Conservation (phyloP, 1,140 invertebrate species). For the Telenomus remus region DNA sequence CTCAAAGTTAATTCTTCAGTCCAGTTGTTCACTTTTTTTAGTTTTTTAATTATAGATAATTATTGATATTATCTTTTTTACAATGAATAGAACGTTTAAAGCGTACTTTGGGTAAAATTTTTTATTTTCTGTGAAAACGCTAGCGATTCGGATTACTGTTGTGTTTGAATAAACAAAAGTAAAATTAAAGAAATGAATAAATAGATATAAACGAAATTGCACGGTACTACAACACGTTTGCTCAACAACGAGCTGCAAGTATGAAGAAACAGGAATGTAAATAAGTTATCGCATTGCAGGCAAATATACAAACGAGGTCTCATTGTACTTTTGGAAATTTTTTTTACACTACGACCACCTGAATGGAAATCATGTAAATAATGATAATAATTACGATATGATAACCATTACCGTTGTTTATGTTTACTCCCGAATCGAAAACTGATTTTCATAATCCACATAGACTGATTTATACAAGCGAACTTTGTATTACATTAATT, state of each 20-base stretch:
- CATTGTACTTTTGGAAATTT: slow-evolving; percentile 34
- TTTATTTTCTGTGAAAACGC: too few species aligned
- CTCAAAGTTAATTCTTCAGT: background rate
- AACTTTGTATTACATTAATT: too few species aligned
- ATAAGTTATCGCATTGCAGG: slow-evolving; percentile 37
- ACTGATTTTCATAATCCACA: too few species aligned
- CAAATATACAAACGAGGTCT: slow-evolving; percentile 41
- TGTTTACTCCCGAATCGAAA: background rate
- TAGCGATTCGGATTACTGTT: slow-evolving; percentile 3
- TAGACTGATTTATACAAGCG: too few species aligned
- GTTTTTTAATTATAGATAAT: too few species aligned
- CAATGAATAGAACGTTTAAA: too few species aligned
- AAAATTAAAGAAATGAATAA: slow-evolving; percentile 12
- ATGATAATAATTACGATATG: slow-evolving; percentile 31
- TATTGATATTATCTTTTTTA: too few species aligned
- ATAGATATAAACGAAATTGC: slow-evolving; percentile 11
- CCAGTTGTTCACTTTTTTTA: too few species aligned
- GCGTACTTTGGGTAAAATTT: too few species aligned
- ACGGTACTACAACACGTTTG: slow-evolving; percentile 19
- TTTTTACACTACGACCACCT: slow-evolving; percentile 29
- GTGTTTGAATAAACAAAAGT: slow-evolving; percentile 16
- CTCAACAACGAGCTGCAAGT: slow-evolving; percentile 32
- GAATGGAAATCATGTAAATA: slow-evolving; percentile 47
- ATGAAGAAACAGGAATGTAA: slow-evolving; percentile 40
- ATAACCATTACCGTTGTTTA: slow-evolving; percentile 3